Evolutionary conservation across 1,140 invertebrate species (phyloP).

Genomic region (Plodia interpunctella): DNA sequence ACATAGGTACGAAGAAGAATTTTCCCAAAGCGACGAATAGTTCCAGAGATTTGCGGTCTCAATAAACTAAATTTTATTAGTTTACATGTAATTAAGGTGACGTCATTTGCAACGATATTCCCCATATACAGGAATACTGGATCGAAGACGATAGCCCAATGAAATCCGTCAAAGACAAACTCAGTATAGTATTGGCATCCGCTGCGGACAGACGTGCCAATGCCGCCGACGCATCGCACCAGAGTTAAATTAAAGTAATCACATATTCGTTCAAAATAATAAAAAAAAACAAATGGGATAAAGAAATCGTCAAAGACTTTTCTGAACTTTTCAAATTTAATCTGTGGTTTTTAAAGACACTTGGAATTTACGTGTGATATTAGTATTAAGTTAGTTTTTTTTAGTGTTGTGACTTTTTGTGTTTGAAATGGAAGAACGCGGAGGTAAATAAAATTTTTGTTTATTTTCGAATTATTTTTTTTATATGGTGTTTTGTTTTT

Average conservation of each 20-base stretch:
- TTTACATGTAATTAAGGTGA: too few species aligned
- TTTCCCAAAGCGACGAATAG: too few species aligned
- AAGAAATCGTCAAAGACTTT: slow-evolving; percentile 16
- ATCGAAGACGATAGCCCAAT: too few species aligned
- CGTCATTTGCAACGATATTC: too few species aligned
- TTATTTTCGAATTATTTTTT: not conserved
- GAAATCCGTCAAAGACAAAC: too few species aligned
- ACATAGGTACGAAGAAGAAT: too few species aligned
- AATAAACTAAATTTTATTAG: too few species aligned
- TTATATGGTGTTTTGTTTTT: not conserved
- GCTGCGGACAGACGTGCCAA: slow-evolving; percentile 14
- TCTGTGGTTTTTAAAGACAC: slow-evolving; percentile 13
- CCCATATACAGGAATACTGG: too few species aligned
- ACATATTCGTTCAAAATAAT: not conserved
- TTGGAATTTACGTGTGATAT: slow-evolving; percentile 42
- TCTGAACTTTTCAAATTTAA: not conserved
- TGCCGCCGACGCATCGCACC: slow-evolving; percentile 28
- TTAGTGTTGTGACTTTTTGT: slow-evolving; percentile 18
- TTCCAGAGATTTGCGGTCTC: too few species aligned
- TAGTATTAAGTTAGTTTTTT: slow-evolving; percentile 36
- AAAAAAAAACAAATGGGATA: slow-evolving; percentile 47
- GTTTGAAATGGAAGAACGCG: slow-evolving; percentile 20
- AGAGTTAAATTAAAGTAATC: slow-evolving; percentile 42
- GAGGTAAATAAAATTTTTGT: slow-evolving; percentile 19
- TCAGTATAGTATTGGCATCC: not conserved